Conservation (phyloP, 2,113 vertebrate species). For the Perognathus longimembris region DNA sequence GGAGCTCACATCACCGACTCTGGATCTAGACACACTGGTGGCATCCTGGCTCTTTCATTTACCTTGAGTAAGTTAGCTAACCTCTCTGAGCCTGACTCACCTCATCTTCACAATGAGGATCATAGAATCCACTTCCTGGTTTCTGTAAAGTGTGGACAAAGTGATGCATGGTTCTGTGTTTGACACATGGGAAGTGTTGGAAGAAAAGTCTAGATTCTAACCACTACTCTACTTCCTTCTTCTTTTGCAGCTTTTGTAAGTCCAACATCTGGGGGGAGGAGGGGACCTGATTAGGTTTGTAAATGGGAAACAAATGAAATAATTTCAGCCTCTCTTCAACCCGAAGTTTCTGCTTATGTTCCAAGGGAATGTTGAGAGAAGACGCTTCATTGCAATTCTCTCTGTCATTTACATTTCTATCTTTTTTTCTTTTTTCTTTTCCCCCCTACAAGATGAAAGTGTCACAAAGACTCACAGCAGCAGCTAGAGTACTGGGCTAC, state of each 20-base stretch:
- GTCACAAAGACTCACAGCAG: neutral
- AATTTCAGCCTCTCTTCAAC: constrained; percentile 40
- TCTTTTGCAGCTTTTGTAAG: neutral
- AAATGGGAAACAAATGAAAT: neutral
- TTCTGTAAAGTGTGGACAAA: neutral
- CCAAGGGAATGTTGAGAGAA: neutral
- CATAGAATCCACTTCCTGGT: neutral
- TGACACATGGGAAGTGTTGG: neutral
- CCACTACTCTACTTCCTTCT: neutral
- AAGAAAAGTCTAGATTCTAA: neutral
- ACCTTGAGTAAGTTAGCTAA: neutral
- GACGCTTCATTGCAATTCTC: neutral
- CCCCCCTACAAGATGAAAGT: neutral
- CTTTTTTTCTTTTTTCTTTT: neutral
- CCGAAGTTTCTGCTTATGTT: constrained; percentile 33
- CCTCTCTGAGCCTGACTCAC: neutral
- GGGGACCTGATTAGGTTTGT: neutral
- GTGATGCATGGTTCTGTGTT: neutral
- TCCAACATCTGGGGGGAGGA: neutral
- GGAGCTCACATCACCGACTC: neutral
- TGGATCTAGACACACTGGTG: neutral
- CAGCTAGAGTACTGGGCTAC: neutral
- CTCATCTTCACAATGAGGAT: neutral
- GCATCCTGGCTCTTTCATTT: neutral
- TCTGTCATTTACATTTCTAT: neutral